These are phyloP conservation scores for Cartodere bifasciata DNA, from an alignment of 2,888 invertebrate genomes.

Conservation along the genomic window DNA sequence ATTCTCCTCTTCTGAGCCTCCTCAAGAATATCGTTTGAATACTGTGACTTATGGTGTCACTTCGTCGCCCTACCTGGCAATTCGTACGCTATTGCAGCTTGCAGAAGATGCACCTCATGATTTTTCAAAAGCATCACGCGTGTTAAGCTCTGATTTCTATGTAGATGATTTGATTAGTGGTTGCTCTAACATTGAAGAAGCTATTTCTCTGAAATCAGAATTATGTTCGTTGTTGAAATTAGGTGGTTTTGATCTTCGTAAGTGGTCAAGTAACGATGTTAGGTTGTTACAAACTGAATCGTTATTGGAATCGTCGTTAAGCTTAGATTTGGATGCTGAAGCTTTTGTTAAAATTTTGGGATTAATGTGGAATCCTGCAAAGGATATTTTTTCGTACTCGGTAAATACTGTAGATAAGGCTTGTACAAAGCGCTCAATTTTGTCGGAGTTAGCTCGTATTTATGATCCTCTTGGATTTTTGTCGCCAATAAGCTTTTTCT, in stretches of 20 bases:
- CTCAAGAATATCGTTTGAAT: conserved; percentile 12
- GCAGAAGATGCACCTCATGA: conserved; percentile 11
- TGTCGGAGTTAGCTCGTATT: conserved; percentile 15
- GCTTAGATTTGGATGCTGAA: conserved; percentile 5
- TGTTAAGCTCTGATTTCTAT: conserved; percentile 15
- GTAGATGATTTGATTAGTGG: conserved; percentile 16
- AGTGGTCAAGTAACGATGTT: conserved; percentile 10
- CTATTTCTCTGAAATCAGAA: conserved; percentile 8
- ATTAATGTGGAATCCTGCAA: conserved; percentile 10
- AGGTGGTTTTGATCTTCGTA: no score
- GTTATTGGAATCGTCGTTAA: conserved; percentile 1
- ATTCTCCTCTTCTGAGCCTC: conserved; percentile 5
- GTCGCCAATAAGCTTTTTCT: conserved; percentile 12
- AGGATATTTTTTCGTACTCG: conserved; percentile 9
- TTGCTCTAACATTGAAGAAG: conserved; percentile 7
- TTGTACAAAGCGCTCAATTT: conserved; percentile 19
- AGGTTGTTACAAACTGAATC: conserved; percentile 7
- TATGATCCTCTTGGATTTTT: conserved; percentile 20
- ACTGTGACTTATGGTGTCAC: conserved; percentile 18
- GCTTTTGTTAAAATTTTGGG: conserved; percentile 12
- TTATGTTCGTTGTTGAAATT: conserved; percentile 3
- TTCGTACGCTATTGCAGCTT: conserved; percentile 13
- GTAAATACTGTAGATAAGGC: background rate
- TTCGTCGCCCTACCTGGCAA: conserved; percentile 15
- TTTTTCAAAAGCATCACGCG: conserved; percentile 12